Conservation (phyloP, 2,113 vertebrate species). For the Athene cunicularia region DNA sequence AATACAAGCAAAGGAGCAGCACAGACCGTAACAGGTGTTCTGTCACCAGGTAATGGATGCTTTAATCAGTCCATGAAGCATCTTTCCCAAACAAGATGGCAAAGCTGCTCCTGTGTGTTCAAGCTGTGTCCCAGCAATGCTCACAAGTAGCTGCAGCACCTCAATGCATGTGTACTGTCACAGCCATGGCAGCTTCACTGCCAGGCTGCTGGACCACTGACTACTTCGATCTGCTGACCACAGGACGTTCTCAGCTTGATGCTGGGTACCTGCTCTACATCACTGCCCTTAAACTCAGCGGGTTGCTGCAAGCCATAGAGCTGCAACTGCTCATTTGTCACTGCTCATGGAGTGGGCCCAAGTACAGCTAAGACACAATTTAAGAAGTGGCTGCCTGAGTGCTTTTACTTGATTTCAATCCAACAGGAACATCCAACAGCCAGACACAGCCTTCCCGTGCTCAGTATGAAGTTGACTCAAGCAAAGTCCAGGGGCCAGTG, state of each 20-base stretch:
- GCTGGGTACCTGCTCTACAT: background rate
- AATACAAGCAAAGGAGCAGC: background rate
- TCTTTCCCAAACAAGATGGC: background rate
- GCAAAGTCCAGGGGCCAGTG: background rate
- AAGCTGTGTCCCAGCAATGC: background rate
- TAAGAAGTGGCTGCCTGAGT: background rate
- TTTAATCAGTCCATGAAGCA: background rate
- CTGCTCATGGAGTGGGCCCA: background rate
- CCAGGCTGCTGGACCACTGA: background rate
- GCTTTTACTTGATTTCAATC: background rate
- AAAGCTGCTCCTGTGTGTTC: background rate
- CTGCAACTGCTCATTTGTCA: background rate
- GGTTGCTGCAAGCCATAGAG: rapidly evolving
- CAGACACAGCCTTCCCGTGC: background rate
- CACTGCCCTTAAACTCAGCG: background rate
- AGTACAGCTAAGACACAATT: background rate
- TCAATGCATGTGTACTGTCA: rapidly evolving
- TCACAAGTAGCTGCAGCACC: background rate
- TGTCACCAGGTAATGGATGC: background rate
- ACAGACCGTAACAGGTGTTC: rapidly evolving
- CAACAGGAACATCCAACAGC: background rate
- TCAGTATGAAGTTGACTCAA: background rate
- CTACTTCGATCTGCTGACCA: background rate
- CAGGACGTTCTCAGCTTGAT: background rate
- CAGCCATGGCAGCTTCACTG: background rate